Evolutionary conservation across 53 echinoderm and acorn worm species (phyloP), one percentile per base, ranked within the genome.

Genomic region (Holothuria leucospilota): DNA sequence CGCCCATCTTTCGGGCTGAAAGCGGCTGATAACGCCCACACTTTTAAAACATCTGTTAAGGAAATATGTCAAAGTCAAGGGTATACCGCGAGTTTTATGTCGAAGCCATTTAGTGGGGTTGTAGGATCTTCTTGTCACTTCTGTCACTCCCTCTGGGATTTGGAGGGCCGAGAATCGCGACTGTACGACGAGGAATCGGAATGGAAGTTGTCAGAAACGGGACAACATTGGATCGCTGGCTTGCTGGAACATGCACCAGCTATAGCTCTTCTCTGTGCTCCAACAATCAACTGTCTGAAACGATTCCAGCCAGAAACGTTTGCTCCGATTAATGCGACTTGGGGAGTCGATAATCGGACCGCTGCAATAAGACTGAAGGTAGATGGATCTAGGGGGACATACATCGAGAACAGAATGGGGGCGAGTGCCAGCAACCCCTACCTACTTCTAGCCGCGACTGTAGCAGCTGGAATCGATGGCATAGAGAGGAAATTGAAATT

Each of bases 401-500:
- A 84, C 78, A 59, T 88, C 51, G 91, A 91, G 27, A 87, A 91
- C 61, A 83, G 91, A 16, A 74, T 91, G 42, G 91, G 91, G 46
- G 90, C 90, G 51, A 86, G 90, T 51, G 91, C 86, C 2, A 89
- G 91, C 60, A 93, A 95, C 62, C 96, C 96, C 4, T 95, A 95
- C 60, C 88, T 95, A 10, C 81, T 89, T 5, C 72, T 95, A 13
- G 93, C 95, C 13, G 93, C 93, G 23, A 86, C 84, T 18, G 91
- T 95, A 6, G 90, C 90, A 9, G 95, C 95, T 12, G 95, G 95
- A 5, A 88, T 95, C 77, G 95, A 95, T 61, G 95, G 95, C n/a
- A 91, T 95, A 46, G 69, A 93, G 49, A 78, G 87, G 34, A 84
- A 91, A 68, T 73, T 95, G 10, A 84, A 87, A 2, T 85, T 95